These are phyloP conservation scores for Stenurella melanura DNA, from an alignment of 2,888 invertebrate genomes.

Conservation along the genomic window DNA sequence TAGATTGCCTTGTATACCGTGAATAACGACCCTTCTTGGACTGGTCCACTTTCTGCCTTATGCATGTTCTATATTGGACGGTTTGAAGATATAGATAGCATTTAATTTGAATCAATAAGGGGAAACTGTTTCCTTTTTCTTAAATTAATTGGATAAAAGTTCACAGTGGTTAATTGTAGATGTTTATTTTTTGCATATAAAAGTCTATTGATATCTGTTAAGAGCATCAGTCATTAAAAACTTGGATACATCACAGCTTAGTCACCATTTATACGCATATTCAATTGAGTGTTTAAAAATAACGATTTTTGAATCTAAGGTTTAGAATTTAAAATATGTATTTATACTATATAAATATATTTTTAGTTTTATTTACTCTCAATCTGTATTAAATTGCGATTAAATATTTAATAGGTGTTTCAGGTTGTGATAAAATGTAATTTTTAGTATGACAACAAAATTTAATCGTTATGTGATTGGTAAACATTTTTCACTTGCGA, in stretches of 20 bases:
- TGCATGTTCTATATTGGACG: constrained; percentile 20
- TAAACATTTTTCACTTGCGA: too few relatives aligned
- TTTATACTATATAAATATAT: not conserved
- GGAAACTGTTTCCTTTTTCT: constrained; percentile 13
- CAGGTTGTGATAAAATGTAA: too few relatives aligned
- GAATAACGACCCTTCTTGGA: not conserved
- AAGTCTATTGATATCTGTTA: not conserved
- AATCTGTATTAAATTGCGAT: not conserved
- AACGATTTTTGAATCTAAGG: not conserved
- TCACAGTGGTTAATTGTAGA: not conserved
- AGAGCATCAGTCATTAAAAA: not conserved
- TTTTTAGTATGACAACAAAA: too few relatives aligned
- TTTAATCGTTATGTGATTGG: too few relatives aligned
- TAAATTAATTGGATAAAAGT: constrained; percentile 6
- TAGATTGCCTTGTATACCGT: not conserved
- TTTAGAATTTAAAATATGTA: not conserved
- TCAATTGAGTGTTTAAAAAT: not conserved
- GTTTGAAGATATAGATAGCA: too few relatives aligned
- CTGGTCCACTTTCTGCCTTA: constrained; percentile 23
- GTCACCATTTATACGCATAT: not conserved
- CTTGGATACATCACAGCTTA: not conserved
- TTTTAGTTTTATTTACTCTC: not conserved
- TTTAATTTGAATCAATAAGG: constrained; percentile 13
- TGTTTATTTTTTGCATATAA: constrained; percentile 6
- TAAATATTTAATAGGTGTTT: not conserved